Evolutionary conservation across 2,888 invertebrate species (phyloP), one percentile per base, ranked within the genome.

Genomic region (Adelognathus sp.): DNA sequence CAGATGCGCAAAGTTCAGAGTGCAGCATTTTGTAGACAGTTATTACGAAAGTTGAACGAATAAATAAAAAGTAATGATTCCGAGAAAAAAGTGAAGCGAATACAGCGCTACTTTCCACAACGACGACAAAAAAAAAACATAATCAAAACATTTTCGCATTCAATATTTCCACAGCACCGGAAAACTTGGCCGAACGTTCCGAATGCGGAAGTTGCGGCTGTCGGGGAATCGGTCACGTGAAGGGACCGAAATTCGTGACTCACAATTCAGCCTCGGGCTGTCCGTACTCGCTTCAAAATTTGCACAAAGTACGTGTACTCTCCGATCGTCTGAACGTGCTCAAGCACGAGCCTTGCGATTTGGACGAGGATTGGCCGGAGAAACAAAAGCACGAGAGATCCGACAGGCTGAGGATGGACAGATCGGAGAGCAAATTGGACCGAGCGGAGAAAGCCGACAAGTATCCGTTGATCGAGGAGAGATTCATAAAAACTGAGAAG

Each of bases 161-260:
- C 46, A 29, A 36, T 33, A 72, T 74, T 79, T 79, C 85, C 85
- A 44, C 86, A 95, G 95, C 94, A 66, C 93, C 93, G 9, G 95
- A 95, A 87, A 95, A 95, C 88, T 90, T 94, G 21, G 92, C 92
- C 3, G 92, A 93, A 60, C 91, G 92, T 54, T 93, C 95, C 36
- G 94, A 95, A 84, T 98, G 98, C 91, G 96, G 96, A 4, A 96
- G 96, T 46, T 94, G 95, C 41, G 98, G 98, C 0, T 98, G 98
- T 90, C 95, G 96, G 80, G 98, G 98, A 11, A 94, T 96, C 85
- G 98, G 98, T n/a, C 97, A 98, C 88, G 94, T 95, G 58, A 95
- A 95, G 87, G 97, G 97, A 64, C 95, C 96, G 16, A 95, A 95
- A 88, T 95, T 94, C 90, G 93, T 95, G 79, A 94, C 94, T 63